These are phyloP conservation scores for Chlorospingus flavigularis DNA, from an alignment of 2,797 vertebrate genomes.

Conservation along the genomic window DNA sequence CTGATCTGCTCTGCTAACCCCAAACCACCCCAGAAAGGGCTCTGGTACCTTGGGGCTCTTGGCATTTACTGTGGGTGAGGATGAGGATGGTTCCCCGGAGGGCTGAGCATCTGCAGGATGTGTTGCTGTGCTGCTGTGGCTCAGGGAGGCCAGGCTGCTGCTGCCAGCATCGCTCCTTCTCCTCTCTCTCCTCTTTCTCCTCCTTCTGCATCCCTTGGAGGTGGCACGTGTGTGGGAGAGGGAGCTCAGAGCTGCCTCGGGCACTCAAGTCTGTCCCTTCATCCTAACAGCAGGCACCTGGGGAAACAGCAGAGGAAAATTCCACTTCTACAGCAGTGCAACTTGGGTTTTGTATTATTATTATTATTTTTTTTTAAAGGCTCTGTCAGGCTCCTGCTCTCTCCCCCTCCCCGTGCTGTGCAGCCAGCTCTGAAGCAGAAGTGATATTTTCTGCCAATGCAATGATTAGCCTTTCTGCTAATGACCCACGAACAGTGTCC, in stretches of 20 bases:
- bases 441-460: slow-evolving; percentile 47
- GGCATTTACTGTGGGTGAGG: not conserved
- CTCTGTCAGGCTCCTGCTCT: not conserved
- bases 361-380: not conserved
- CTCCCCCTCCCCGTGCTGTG: accelerated
- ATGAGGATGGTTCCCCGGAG: not conserved
- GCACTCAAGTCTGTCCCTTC: not conserved
- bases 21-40: not conserved
- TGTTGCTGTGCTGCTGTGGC: not conserved
- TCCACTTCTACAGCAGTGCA: not conserved
- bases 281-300: not conserved
- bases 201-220: not conserved
- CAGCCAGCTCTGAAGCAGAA: slow-evolving; percentile 53
- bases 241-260: not conserved
- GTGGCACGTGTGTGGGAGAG: not conserved
- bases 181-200: not conserved
- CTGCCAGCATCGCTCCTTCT: not conserved
- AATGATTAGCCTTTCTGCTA: slow-evolving; percentile 58
- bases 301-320: slow-evolving; percentile 15
- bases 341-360: not conserved
- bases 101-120: not conserved
- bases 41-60: not conserved
- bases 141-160: accelerated
- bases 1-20: not conserved
- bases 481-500: slow-evolving; percentile 59